These are phyloP conservation scores for Palythoa caribaeorum DNA, from an alignment of 92 coral and sea anemone species.

Conservation along the genomic window DNA sequence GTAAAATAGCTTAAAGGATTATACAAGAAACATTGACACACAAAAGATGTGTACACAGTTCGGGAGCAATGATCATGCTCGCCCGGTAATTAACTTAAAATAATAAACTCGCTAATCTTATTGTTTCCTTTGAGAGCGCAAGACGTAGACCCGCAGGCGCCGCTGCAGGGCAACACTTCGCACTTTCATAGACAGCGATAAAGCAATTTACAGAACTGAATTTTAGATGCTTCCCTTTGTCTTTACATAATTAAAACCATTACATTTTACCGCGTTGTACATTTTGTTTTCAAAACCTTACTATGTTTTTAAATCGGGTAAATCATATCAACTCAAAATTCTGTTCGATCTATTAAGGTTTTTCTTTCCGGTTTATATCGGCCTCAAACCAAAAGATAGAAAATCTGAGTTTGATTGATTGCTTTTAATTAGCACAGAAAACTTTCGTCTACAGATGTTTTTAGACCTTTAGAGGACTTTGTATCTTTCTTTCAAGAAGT, in stretches of 20 bases:
- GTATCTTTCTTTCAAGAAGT: not conserved
- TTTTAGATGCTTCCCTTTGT: not conserved
- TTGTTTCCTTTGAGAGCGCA: slow-evolving; percentile 67
- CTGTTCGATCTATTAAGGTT: not conserved
- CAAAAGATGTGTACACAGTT: slow-evolving; percentile 37
- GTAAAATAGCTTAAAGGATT: slow-evolving; percentile 71
- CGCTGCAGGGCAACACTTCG: slow-evolving; percentile 60
- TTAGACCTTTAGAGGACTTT: too few species aligned
- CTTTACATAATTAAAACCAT: not conserved
- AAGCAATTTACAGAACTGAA: slow-evolving; percentile 31
- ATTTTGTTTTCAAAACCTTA: not conserved
- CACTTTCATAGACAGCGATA: slow-evolving; percentile 64
- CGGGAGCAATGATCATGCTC: slow-evolving; percentile 30
- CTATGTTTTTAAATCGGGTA: too few species aligned
- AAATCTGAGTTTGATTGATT: slow-evolving; percentile 9
- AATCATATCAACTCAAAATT: too few species aligned
- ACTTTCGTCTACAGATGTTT: not conserved
- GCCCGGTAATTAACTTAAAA: slow-evolving; percentile 55
- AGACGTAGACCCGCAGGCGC: slow-evolving; percentile 84
- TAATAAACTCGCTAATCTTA: slow-evolving; percentile 67
- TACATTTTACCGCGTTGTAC: not conserved
- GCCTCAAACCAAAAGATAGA: not conserved
- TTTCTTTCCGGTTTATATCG: not conserved
- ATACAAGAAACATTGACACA: slow-evolving; percentile 33
- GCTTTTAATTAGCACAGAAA: slow-evolving; percentile 2